Evolutionary conservation across 2,888 invertebrate genomes (phyloP), one percentile per base, ranked within the genome.

Genomic region (Tupiocoris notatus): DNA sequence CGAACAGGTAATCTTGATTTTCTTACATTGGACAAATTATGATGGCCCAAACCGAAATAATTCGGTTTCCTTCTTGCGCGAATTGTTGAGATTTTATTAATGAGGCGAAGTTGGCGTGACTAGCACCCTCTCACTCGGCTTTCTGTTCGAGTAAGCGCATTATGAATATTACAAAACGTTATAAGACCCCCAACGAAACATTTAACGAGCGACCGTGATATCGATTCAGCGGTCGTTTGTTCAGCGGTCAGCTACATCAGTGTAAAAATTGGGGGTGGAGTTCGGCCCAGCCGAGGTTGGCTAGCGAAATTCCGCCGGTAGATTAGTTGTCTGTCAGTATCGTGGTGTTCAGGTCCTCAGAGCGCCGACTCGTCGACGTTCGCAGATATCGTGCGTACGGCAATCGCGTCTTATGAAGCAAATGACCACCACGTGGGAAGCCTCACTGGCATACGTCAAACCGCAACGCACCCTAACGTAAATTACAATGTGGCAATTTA

Each of bases 401-500:
- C n/a, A n/a, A n/a, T n/a, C n/a, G n/a, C n/a, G 3, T 39, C 39
- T 39, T 39, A 3, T 39, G 39, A 39, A 7, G 6, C 57, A 57
- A 22, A 67, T 57, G 56, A 20, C 67, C 22, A 67, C 67, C 0
- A 67, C 67, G n/a, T 67, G 67, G 67, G 57, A 67, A 56, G 67
- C 67, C 9, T 67, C 67, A 0, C 22, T 67, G 57, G 67, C 67
- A 6, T 67, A 67, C 57, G 21, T 22, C 23, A 39, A 56, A 7
- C 67, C 67, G 22, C 67, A 56, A 2, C 54, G 25, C 6, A 16
- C 39, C 1, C 25, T 17, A 16, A 25, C 65, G 65, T 65, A 65
- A 65, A 23, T 25, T n/a, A n/a, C n/a, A n/a, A n/a, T n/a, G n/a
- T n/a, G n/a, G n/a, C n/a, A n/a, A n/a, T n/a, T n/a, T n/a, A n/a